phyloP scores from a whole-genome alignment of 2,888 invertebrate species.

The Mylabris sibirica region DNA sequence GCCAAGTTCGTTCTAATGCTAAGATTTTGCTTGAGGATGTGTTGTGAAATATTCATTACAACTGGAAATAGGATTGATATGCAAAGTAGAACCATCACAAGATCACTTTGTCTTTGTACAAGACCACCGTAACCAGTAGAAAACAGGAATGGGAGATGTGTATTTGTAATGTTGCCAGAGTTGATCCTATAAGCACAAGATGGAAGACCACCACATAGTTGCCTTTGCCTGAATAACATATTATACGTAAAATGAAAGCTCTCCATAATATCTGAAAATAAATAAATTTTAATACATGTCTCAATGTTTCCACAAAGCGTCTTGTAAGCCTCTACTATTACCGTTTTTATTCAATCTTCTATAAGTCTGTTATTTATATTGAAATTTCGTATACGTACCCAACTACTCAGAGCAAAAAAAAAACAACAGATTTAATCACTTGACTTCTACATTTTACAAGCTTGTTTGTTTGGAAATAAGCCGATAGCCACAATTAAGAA shows the following conservation, averaged over 20 bases:
- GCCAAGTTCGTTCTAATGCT: constrained; percentile 17
- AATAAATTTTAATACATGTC: too few relatives aligned
- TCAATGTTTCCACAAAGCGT: too few relatives aligned
- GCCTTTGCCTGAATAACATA: neutral
- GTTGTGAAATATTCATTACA: constrained; percentile 41
- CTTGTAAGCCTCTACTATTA: too few relatives aligned
- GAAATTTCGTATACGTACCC: too few relatives aligned
- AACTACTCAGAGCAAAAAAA: too few relatives aligned
- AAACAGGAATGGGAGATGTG: neutral
- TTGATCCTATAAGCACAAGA: neutral
- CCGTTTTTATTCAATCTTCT: too few relatives aligned
- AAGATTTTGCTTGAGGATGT: constrained; percentile 23
- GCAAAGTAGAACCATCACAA: constrained; percentile 34
- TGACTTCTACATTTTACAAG: too few relatives aligned
- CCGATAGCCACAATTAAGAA: too few relatives aligned
- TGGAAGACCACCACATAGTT: neutral
- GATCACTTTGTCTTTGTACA: constrained; percentile 28
- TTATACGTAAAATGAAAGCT: neutral
- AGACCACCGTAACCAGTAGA: constrained; percentile 16
- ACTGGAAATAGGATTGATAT: constrained; percentile 35
- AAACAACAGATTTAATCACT: too few relatives aligned
- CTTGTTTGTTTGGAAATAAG: too few relatives aligned
- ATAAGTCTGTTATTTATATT: too few relatives aligned
- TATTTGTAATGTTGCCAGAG: neutral
- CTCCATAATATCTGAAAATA: neutral